Percentiles rank a stretch among this genome's conserved stretches.
Conservation (phyloP, 2,888 invertebrate species). For the Agrochola lota region DNA sequence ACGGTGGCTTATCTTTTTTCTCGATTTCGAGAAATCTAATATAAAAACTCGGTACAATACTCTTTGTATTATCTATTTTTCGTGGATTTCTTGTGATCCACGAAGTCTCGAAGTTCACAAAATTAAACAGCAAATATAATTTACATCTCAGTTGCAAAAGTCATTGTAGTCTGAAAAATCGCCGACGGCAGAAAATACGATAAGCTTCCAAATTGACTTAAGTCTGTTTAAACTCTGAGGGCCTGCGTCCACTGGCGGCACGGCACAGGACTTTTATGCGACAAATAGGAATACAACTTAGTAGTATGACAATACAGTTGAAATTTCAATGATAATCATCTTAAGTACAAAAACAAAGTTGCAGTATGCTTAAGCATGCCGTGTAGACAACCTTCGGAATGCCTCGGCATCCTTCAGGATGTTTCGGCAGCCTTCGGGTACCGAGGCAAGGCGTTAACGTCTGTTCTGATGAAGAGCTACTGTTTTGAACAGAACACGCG, state of each 20-base stretch:
- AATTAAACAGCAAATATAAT: neutral
- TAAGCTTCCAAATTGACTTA: constrained; percentile 8
- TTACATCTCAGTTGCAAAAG: neutral
- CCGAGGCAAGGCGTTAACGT: neutral
- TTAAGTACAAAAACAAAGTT: neutral
- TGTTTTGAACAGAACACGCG: neutral
- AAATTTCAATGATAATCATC: neutral
- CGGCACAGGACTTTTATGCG: neutral
- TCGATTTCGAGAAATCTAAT: neutral
- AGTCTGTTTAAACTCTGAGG: neutral
- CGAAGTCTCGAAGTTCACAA: neutral
- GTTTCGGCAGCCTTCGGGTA: neutral
- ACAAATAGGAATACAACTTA: neutral
- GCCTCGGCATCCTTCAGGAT: neutral
- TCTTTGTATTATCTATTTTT: neutral
- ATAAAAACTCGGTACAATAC: neutral
- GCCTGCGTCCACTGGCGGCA: neutral
- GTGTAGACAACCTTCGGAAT: neutral
- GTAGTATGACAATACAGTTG: neutral
- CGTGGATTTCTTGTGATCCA: neutral
- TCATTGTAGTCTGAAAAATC: neutral
- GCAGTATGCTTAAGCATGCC: neutral
- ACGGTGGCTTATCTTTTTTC: neutral
- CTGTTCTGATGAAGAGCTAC: neutral
- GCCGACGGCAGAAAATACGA: neutral